Evolutionary conservation across 2,797 vertebrate genomes (phyloP).

Genomic region (Tadarida brasiliensis): DNA sequence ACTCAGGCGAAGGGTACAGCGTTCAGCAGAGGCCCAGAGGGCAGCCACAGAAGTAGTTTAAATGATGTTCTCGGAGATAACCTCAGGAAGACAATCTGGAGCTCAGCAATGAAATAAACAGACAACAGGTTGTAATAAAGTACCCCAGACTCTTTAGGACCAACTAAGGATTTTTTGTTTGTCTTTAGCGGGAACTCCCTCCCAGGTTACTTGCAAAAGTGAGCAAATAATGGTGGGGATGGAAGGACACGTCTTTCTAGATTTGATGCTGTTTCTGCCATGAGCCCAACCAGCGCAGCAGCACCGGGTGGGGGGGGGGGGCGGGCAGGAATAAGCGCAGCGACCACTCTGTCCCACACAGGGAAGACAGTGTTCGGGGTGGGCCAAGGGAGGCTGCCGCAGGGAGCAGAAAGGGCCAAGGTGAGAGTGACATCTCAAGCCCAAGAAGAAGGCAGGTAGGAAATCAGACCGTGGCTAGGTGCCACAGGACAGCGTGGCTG

Average conservation of each 20-base stretch:
- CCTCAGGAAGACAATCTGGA: background rate
- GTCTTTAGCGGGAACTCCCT: background rate
- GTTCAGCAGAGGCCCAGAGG: background rate
- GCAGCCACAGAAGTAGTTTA: background rate
- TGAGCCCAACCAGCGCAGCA: background rate
- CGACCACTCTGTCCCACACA: background rate
- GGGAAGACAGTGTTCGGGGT: no score
- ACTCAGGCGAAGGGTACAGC: background rate
- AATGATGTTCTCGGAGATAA: slow-evolving; percentile 36
- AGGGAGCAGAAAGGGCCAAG: background rate
- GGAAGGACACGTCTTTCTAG: background rate
- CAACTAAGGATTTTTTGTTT: background rate
- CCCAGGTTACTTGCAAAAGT: background rate
- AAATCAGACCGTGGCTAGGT: background rate
- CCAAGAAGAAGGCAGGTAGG: background rate
- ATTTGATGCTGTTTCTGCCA: background rate
- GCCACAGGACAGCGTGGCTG: background rate
- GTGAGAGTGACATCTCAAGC: background rate
- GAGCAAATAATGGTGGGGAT: background rate
- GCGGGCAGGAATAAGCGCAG: background rate
- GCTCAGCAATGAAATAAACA: slow-evolving; percentile 9
- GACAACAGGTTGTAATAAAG: background rate
- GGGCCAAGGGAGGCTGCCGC: background rate
- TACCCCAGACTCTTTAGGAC: background rate
- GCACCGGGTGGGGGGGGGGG: background rate